A percentile compares a stretch with the other conserved stretches of the same genome.
Evolutionary conservation across 2,113 vertebrate genomes (phyloP).

Genomic region (Potamarius usumacintae): DNA sequence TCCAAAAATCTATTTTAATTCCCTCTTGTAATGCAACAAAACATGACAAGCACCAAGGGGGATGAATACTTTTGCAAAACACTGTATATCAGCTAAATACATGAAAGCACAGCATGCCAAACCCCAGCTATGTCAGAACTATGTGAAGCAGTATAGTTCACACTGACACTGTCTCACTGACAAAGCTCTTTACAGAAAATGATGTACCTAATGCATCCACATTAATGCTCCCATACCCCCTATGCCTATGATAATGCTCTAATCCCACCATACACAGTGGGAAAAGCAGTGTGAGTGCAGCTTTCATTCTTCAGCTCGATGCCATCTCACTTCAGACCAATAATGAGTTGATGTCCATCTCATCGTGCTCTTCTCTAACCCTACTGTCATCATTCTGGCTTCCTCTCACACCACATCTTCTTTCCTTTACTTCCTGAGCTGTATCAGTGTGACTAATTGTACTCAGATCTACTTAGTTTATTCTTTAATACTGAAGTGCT

Average conservation of each 20-base stretch:
- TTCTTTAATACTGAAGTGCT: neutral
- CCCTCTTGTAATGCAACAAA: too few species aligned
- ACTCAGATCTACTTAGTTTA: neutral
- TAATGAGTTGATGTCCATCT: constrained; percentile 9
- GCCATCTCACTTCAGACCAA: constrained; percentile 18
- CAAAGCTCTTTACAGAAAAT: constrained; percentile 14
- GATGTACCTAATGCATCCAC: neutral
- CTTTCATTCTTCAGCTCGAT: constrained; percentile 12
- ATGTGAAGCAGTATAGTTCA: neutral
- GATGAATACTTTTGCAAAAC: too few species aligned
- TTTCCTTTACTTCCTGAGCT: neutral
- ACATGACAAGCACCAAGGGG: too few species aligned
- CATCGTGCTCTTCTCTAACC: neutral
- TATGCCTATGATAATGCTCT: neutral
- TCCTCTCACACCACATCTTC: neutral
- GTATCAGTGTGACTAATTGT: neutral
- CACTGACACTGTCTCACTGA: neutral
- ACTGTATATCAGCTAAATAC: neutral
- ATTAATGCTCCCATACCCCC: neutral
- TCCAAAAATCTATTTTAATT: too few species aligned
- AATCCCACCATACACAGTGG: neutral
- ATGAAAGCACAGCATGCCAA: neutral
- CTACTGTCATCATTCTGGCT: neutral
- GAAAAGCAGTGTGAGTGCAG: neutral
- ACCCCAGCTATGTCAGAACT: neutral